Evolutionary conservation across 1,140 invertebrate species (phyloP), one percentile per base, ranked within the genome.

Genomic region (Thalassaphorura encarpata): DNA sequence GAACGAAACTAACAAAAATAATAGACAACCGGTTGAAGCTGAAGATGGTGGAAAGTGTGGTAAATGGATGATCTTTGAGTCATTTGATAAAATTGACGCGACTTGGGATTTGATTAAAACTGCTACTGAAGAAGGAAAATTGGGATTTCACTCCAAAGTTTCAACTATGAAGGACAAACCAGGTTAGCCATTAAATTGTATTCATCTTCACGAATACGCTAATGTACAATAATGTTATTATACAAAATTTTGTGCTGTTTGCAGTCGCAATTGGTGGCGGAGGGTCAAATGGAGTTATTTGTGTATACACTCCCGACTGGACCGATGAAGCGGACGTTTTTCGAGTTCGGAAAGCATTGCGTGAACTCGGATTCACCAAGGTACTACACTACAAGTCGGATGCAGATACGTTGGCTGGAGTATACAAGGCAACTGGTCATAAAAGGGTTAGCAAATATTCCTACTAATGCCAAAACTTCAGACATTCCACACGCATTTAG

Each of bases 331-430:
- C 2, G 19, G 58, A 60, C 42, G 58, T 60, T 5, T 42, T 51
- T 28, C 8, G 58, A 40, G 58, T 60, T 18, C 43, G 58, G 13
- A 18, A 43, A 31, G 31, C 18, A 5, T 36, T 60, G 18, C 24
- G 58, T 8, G n/a, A 42, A 2, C n/a, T 60, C 15, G 58, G 58
- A 29, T 60, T 55, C 23, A 42, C 41, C 21, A 27, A 47, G 36
- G 50, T 42, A 26, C 23, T 60, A 8, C 43, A 33, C 16, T 60
- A 60, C 46, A 60, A 60, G 36, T 39, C 58, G 3, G 52, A 60
- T 50, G 33, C 5, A 4, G 58, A 29, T 21, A 50, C 58, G 16
- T 19, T 24, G 4, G 58, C 52, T 47, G 47, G 52, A 3, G 28
- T n/a, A 4, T 60, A 60, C 33, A 5, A 29, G 21, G 29, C 28